Evolutionary conservation across 2,888 invertebrate genomes (phyloP).

Genomic region (Ernsta delagoae): DNA sequence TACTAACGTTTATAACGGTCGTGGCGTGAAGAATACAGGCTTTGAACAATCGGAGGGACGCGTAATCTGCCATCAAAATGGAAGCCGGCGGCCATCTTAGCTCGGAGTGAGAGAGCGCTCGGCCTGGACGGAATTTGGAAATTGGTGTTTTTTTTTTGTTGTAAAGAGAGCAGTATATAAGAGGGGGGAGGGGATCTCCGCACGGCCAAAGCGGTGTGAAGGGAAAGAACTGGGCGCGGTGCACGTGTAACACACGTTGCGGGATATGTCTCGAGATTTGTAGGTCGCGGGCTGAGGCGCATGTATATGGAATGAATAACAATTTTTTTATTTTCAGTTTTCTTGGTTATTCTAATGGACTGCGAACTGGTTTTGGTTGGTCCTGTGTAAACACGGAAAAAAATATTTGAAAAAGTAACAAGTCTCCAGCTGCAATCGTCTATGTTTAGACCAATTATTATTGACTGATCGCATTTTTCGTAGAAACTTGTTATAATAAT

Average conservation of each 20-base stretch:
- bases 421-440: too few relatives aligned
- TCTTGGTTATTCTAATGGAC: too few relatives aligned
- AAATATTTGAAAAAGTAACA: too few relatives aligned
- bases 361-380: too few relatives aligned
- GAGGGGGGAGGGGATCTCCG: conserved; percentile 77
- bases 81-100: conserved; percentile 83
- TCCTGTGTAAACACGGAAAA: too few relatives aligned
- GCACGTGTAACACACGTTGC: conserved; percentile 50
- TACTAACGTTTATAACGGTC: conserved; percentile 41
- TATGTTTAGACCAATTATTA: too few relatives aligned
- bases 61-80: conserved; percentile 84
- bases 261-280: conserved; percentile 59
- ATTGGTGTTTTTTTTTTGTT: conserved; percentile 83
- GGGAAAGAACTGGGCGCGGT: conserved; percentile 70
- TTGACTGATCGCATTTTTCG: too few relatives aligned
- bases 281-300: background rate
- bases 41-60: conserved; percentile 74
- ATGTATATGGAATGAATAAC: too few relatives aligned
- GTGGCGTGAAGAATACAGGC: conserved; percentile 54
- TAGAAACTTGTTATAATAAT: too few relatives aligned
- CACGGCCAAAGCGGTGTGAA: conserved; percentile 83
- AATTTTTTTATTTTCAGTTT: too few relatives aligned
- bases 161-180: conserved; percentile 84
- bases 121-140: conserved; percentile 82
- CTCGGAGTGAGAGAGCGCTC: conserved; percentile 78